Evolutionary conservation across 2,797 vertebrate genomes (phyloP).

Genomic region (Galaxias olidus): DNA sequence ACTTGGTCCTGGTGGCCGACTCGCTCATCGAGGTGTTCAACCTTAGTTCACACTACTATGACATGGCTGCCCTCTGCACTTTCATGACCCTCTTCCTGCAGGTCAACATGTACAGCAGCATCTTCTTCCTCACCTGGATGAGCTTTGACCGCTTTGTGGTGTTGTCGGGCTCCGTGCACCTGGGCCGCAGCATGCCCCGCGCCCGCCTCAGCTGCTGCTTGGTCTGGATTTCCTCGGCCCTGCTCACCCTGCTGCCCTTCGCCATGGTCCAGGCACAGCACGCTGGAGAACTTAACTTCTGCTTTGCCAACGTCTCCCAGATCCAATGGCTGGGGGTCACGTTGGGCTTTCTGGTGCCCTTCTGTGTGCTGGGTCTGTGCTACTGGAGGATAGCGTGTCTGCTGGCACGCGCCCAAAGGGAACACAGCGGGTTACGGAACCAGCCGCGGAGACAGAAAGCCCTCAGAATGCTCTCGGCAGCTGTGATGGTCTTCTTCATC

Average conservation of each 20-base stretch:
- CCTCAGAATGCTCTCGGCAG: slow-evolving; percentile 85
- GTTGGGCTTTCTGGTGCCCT: slow-evolving; percentile 86
- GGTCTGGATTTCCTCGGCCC: slow-evolving; percentile 83
- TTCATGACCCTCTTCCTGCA: slow-evolving; percentile 94
- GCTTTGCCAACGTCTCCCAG: slow-evolving; percentile 87
- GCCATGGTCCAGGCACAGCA: slow-evolving; percentile 81
- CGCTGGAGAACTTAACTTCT: slow-evolving; percentile 82
- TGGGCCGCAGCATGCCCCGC: slow-evolving; percentile 69
- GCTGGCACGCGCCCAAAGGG: slow-evolving; percentile 70
- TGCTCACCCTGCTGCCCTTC: slow-evolving; percentile 86
- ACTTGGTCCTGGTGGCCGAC: slow-evolving; percentile 86
- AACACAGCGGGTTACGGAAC: slow-evolving; percentile 53
- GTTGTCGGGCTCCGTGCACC: slow-evolving; percentile 76
- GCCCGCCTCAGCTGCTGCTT: slow-evolving; percentile 83
- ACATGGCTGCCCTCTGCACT: slow-evolving; percentile 84
- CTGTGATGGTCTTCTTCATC: slow-evolving; percentile 89
- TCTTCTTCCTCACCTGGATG: slow-evolving; percentile 96
- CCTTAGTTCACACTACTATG: slow-evolving; percentile 85
- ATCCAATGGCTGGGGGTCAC: slow-evolving; percentile 92
- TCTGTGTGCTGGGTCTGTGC: slow-evolving; percentile 85
- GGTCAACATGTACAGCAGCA: slow-evolving; percentile 94
- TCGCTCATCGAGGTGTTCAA: slow-evolving; percentile 94
- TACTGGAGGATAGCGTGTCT: slow-evolving; percentile 84
- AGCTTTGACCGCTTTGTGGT: slow-evolving; percentile 89
- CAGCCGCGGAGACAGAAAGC: slow-evolving; percentile 81